These are phyloP conservation scores for Gobio gobio DNA, from an alignment of 2,113 vertebrate species.

Conservation along the genomic window DNA sequence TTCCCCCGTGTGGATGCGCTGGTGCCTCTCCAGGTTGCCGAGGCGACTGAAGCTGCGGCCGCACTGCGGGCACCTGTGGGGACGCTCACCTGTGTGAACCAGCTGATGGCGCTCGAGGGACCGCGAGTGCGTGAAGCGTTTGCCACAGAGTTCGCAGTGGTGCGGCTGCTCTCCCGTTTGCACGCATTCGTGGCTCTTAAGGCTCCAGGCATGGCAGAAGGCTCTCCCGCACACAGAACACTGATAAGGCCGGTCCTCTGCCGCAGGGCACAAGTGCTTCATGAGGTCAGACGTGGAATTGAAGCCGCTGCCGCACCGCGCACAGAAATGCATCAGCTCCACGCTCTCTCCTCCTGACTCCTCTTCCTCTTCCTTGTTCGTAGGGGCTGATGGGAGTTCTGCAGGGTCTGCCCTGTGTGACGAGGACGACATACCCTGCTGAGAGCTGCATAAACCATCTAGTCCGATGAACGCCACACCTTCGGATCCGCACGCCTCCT, in stretches of 20 bases:
- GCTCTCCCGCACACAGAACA: slow-evolving; percentile 84
- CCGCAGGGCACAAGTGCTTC: slow-evolving; percentile 76
- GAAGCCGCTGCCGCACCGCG: slow-evolving; percentile 76
- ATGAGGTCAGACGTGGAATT: slow-evolving; percentile 68
- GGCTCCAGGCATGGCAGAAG: slow-evolving; percentile 85
- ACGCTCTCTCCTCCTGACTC: slow-evolving; percentile 61
- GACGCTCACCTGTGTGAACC: slow-evolving; percentile 88
- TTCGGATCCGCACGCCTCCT: neutral
- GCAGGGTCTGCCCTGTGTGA: slow-evolving; percentile 56
- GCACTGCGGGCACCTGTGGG: slow-evolving; percentile 77
- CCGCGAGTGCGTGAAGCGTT: slow-evolving; percentile 89
- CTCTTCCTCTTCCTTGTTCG: slow-evolving; percentile 65
- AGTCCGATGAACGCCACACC: slow-evolving; percentile 75
- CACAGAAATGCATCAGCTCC: slow-evolving; percentile 75
- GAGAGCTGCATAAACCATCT: slow-evolving; percentile 73
- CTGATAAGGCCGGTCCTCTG: slow-evolving; percentile 75
- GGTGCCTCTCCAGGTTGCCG: slow-evolving; percentile 82
- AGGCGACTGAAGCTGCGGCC: slow-evolving; percentile 81
- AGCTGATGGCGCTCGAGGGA: slow-evolving; percentile 92
- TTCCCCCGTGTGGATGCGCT: slow-evolving; percentile 81
- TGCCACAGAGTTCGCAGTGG: slow-evolving; percentile 88
- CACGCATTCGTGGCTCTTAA: slow-evolving; percentile 89
- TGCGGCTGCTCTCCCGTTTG: slow-evolving; percentile 87
- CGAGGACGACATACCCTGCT: slow-evolving; percentile 64
- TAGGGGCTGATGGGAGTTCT: slow-evolving; percentile 62